Evolutionary conservation across 2,888 invertebrate species (phyloP), one percentile per base, ranked within the genome.

Genomic region (Hirtodrosophila trivittata): DNA sequence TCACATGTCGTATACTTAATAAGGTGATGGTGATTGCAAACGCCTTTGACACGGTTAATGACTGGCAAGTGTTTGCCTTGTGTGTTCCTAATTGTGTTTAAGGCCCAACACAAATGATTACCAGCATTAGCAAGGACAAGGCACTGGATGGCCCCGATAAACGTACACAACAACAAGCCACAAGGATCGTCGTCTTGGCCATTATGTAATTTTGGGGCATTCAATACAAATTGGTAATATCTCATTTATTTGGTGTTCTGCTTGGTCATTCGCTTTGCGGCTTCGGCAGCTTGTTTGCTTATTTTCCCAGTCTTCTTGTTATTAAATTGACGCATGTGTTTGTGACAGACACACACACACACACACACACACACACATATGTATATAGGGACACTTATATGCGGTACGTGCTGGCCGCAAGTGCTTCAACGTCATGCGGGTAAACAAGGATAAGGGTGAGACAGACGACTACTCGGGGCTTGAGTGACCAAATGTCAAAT

Each of bases 401-500:
- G 45, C 39, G 47, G 25, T 57, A 74, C 78, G 75, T 72, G 77
- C 60, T 57, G 38, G 52, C 30, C 45, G 55, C 52, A 49, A 59
- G 76, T 50, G 51, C 71, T 66, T 76, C 66, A 76, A 47, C 37
- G 38, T 49, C 10, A 58, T 47, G 70, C 37, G 60, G 35, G 51
- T 41, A 41, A 52, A 60, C 42, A 35, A 51, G 42, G 42, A 50
- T 47, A 58, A 14, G 13, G 3, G 13, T 35, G 13, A 42, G 51
- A 7, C 8, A 21, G 3, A 7, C 1, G 3, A 6, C 8, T 3
- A n/a, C 8, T 16, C 1, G 9, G 21, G 1, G 39, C 64, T 66
- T 66, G 80, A 81, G 80, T 83, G 87, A 87, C 77, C 81, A 68
- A 86, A 87, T 83, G 87, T 78, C 81, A 82, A 87, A 78, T 78